These are phyloP conservation scores for Pygoscelis adeliae DNA, from an alignment of 2,113 vertebrate species.

Conservation along the genomic window DNA sequence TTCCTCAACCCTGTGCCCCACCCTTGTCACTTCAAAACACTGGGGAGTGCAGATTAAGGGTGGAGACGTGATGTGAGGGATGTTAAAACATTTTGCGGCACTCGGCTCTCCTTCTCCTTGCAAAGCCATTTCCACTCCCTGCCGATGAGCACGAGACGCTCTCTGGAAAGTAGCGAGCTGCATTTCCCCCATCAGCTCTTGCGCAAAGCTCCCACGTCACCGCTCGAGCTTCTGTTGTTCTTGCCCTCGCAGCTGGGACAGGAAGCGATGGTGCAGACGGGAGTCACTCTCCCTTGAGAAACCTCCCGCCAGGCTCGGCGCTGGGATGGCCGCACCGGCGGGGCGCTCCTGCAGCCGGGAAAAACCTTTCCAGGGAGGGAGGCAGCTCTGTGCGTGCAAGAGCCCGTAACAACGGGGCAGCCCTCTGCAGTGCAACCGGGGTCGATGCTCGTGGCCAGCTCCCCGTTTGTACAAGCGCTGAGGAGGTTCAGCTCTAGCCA, in stretches of 20 bases:
- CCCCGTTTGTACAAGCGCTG: rapidly evolving
- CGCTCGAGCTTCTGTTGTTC: not conserved
- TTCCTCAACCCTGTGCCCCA: not conserved
- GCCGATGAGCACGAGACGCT: rapidly evolving
- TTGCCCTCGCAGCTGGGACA: not conserved
- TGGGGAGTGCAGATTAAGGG: not conserved
- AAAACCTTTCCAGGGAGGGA: not conserved
- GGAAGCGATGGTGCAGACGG: rapidly evolving
- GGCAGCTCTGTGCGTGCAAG: too few relatives aligned
- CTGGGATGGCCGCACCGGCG: rapidly evolving
- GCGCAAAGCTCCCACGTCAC: not conserved
- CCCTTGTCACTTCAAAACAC: not conserved
- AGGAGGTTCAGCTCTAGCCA: not conserved
- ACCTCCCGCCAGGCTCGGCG: rapidly evolving
- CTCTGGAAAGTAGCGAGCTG: not conserved
- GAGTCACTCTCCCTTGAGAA: not conserved
- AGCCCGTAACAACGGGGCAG: rapidly evolving
- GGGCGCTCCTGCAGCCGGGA: not conserved
- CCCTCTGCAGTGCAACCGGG: rapidly evolving
- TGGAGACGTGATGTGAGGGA: not conserved
- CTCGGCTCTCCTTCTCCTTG: not conserved
- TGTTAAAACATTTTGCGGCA: not conserved
- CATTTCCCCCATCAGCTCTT: not conserved
- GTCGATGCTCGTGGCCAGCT: not conserved
- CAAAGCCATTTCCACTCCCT: not conserved